These are phyloP conservation scores for Stratiomys singularior DNA, from an alignment of 2,888 invertebrate species.

Conservation along the genomic window DNA sequence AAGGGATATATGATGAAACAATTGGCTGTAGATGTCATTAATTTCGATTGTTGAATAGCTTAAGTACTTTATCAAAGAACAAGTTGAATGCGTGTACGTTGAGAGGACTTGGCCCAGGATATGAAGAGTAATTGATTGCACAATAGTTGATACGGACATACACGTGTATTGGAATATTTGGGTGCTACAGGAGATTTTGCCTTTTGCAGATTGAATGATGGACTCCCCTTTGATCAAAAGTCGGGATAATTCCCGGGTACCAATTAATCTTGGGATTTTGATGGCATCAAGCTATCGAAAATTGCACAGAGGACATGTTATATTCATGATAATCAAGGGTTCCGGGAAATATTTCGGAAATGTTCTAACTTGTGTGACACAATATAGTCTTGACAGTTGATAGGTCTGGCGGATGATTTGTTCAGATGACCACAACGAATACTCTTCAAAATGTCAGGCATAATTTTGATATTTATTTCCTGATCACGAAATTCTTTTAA, in stretches of 20 bases:
- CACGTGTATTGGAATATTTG: conserved; percentile 14
- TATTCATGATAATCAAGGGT: too few species aligned
- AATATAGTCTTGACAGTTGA: too few species aligned
- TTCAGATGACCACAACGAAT: too few species aligned
- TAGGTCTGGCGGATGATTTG: too few species aligned
- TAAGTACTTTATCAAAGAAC: conserved; percentile 31
- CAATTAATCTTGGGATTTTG: not conserved
- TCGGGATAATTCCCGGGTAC: not conserved
- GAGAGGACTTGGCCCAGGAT: not conserved
- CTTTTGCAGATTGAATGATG: not conserved
- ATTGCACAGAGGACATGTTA: too few species aligned
- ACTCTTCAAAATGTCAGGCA: too few species aligned
- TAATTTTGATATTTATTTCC: too few species aligned
- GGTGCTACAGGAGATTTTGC: not conserved
- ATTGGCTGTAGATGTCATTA: conserved; percentile 38
- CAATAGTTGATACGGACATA: not conserved
- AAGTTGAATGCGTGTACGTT: not conserved
- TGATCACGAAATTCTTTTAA: too few species aligned
- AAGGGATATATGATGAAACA: conserved; percentile 32
- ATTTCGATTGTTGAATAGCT: conserved; percentile 32
- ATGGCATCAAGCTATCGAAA: not conserved
- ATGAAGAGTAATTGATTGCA: conserved; percentile 29
- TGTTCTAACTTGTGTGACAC: too few species aligned
- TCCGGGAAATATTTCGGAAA: too few species aligned
- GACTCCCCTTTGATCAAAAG: not conserved